These are phyloP conservation scores for Alsophila aescularia DNA, from an alignment of 2,888 invertebrate species.

Conservation along the genomic window DNA sequence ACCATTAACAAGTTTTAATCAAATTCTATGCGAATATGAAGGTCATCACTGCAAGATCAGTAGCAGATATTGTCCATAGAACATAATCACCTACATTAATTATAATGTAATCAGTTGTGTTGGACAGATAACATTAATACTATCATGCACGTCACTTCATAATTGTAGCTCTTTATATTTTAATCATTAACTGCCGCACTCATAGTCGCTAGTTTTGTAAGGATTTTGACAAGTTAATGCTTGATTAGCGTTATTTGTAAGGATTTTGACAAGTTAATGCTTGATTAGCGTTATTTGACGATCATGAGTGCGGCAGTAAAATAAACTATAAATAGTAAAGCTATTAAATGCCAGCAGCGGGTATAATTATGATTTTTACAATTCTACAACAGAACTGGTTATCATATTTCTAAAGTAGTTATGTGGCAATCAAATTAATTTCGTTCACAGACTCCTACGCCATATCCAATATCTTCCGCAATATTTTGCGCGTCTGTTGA, in stretches of 20 bases:
- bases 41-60: conserved; percentile 22
- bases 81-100: conserved; percentile 31
- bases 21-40: conserved; percentile 11
- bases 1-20: not conserved
- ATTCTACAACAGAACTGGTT: not conserved
- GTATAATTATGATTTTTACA: not conserved
- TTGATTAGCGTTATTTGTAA: no score
- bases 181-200: no score
- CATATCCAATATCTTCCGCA: not conserved
- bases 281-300: no score
- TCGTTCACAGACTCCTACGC: not conserved
- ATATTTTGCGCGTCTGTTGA: conserved; percentile 2
- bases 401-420: no score
- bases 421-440: no score
- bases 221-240: no score
- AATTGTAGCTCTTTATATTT: no score
- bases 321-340: no score
- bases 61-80: conserved; percentile 34
- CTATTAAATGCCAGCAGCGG: not conserved
- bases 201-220: no score
- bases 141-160: conserved; percentile 1
- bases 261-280: no score
- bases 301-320: no score
- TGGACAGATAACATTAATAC: conserved; percentile 13
- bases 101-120: conserved; percentile 30